These are phyloP conservation scores for Neodontobutis hainanensis DNA, from an alignment of 2,113 vertebrate genomes.

Conservation along the genomic window DNA sequence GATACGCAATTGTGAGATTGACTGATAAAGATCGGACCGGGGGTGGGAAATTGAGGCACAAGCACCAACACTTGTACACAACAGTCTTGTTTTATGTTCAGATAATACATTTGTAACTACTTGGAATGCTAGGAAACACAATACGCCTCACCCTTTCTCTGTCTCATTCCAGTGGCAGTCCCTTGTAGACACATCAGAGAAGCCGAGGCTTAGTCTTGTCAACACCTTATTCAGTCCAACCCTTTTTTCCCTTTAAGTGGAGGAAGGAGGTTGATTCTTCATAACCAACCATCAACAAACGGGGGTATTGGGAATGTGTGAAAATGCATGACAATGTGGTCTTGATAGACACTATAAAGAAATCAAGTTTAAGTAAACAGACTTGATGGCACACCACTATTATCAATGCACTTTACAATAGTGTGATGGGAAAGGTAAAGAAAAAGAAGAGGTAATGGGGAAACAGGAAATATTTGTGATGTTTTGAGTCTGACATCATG, in stretches of 20 bases:
- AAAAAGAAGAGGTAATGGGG: constrained; percentile 45
- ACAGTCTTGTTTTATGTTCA: constrained; percentile 16
- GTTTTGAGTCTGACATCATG: constrained; percentile 70
- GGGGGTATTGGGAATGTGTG: constrained; percentile 53
- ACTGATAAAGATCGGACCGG: neutral
- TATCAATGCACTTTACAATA: constrained; percentile 4
- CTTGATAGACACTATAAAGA: neutral
- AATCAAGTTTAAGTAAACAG: neutral
- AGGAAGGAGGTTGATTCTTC: constrained; percentile 79
- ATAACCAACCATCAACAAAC: constrained; percentile 75
- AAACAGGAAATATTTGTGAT: constrained; percentile 64
- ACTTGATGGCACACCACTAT: neutral
- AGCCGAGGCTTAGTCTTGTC: constrained; percentile 76
- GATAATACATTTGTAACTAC: constrained; percentile 16
- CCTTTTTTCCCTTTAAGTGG: constrained; percentile 72
- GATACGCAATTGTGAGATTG: constrained; percentile 32
- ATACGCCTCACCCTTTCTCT: neutral
- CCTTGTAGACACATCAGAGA: constrained; percentile 77
- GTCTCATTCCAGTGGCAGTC: constrained; percentile 53
- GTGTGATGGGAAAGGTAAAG: constrained; percentile 3
- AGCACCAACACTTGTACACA: constrained; percentile 21
- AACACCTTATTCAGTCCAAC: constrained; percentile 80
- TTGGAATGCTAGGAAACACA: constrained; percentile 5
- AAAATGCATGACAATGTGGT: constrained; percentile 34
- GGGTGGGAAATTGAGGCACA: neutral